Percentiles rank a stretch among this genome's conserved stretches.
Conservation (phyloP, 2,797 vertebrate species). For the Monodelphis domestica region DNA sequence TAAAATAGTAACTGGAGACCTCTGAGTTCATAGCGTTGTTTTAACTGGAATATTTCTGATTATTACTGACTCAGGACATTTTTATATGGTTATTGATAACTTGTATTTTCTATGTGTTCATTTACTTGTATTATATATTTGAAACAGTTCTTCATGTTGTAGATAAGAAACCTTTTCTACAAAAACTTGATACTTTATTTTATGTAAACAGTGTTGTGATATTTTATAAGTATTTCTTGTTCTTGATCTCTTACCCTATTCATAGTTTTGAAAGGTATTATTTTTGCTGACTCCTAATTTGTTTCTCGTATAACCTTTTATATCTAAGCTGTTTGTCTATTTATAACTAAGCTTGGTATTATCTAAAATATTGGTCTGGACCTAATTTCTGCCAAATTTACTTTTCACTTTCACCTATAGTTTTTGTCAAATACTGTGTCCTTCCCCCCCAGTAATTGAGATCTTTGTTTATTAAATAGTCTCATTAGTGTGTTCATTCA, state of each 20-base stretch:
- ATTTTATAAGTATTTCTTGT: neutral
- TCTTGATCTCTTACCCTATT: neutral
- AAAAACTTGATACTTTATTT: neutral
- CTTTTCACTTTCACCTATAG: neutral
- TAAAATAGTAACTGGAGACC: neutral
- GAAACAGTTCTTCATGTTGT: neutral
- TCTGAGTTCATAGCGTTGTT: neutral
- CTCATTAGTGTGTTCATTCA: neutral
- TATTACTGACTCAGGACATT: neutral
- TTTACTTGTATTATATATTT: neutral
- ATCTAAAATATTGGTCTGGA: neutral
- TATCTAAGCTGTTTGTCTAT: neutral
- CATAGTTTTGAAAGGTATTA: neutral
- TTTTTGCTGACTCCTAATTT: neutral
- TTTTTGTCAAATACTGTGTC: neutral
- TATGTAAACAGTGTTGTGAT: neutral
- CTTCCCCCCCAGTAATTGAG: neutral
- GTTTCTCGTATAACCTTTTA: neutral
- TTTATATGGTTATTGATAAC: neutral
- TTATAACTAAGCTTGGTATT: neutral
- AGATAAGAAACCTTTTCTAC: neutral
- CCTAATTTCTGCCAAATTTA: neutral
- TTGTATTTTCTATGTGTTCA: neutral
- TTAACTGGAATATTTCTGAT: neutral
- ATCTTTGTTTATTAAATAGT: neutral